A percentile compares a stretch with the other conserved stretches of the same genome.
Evolutionary conservation across 2,113 vertebrate genomes (phyloP).

Genomic region (Salminus brasiliensis): DNA sequence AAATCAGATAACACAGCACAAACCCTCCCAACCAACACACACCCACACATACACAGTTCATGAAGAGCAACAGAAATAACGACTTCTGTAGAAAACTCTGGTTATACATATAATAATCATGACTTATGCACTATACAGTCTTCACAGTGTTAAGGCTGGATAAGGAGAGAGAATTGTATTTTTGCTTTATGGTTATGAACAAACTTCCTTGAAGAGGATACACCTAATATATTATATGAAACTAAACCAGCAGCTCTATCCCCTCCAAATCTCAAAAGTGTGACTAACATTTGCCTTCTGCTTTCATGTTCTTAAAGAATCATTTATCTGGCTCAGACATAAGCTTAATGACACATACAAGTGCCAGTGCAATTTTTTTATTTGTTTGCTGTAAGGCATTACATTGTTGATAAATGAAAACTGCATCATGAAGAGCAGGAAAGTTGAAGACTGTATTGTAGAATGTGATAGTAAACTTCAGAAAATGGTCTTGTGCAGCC

Average conservation of each 20-base stretch:
- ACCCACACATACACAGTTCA: not conserved
- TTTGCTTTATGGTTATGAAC: not conserved
- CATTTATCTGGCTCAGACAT: not conserved
- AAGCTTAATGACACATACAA: too few species aligned
- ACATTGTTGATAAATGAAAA: too few species aligned
- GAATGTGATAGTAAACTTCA: too few species aligned
- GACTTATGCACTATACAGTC: not conserved
- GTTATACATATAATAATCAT: slow-evolving; percentile 2
- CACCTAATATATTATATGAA: not conserved
- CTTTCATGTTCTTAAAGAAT: not conserved
- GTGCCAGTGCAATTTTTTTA: too few species aligned
- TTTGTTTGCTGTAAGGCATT: too few species aligned
- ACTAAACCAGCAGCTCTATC: too few species aligned
- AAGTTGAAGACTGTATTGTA: too few species aligned
- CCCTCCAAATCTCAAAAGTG: not conserved
- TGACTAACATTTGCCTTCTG: not conserved
- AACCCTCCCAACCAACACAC: not conserved
- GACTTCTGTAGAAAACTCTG: not conserved
- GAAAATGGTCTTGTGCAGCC: too few species aligned
- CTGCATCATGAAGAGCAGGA: too few species aligned
- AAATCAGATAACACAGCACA: slow-evolving; percentile 19
- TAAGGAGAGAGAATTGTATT: not conserved
- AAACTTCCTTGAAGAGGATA: too few species aligned
- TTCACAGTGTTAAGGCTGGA: not conserved
- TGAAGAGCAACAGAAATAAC: slow-evolving; percentile 3